These are phyloP conservation scores for Sebastes nivosus DNA, from an alignment of 2,797 vertebrate species.

Conservation along the genomic window DNA sequence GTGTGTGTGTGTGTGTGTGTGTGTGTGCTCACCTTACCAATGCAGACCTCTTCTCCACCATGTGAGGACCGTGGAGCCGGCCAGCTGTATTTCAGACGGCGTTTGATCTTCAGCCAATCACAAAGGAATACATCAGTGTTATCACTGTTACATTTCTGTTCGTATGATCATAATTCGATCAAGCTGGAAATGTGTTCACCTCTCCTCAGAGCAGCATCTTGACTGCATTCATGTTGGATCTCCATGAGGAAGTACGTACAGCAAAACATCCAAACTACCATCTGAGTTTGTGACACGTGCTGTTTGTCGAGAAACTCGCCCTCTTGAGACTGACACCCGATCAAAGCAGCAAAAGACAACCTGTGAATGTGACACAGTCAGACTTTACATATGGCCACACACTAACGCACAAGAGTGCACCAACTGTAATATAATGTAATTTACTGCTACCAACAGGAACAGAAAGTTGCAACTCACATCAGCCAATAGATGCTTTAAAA, in stretches of 20 bases:
- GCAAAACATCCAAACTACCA: neutral
- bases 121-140: neutral
- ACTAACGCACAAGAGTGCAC: neutral
- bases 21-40: neutral
- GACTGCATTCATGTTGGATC: slow-evolving; percentile 2
- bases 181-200: slow-evolving; percentile 7
- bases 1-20: neutral
- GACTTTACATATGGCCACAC: neutral
- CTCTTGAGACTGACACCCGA: neutral
- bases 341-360: neutral
- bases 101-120: slow-evolving; percentile 7
- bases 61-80: neutral
- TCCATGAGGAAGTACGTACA: neutral
- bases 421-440: neutral
- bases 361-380: neutral
- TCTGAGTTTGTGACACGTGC: neutral
- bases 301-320: neutral
- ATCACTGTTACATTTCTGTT: neutral
- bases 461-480: no score
- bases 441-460: no score
- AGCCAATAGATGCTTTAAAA: no score
- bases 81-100: slow-evolving; percentile 2
- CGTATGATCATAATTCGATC: neutral
- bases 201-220: slow-evolving; percentile 16
- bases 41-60: neutral